phyloP scores from a whole-genome alignment of 2,888 invertebrate genomes.

The Dynastes tityus region DNA sequence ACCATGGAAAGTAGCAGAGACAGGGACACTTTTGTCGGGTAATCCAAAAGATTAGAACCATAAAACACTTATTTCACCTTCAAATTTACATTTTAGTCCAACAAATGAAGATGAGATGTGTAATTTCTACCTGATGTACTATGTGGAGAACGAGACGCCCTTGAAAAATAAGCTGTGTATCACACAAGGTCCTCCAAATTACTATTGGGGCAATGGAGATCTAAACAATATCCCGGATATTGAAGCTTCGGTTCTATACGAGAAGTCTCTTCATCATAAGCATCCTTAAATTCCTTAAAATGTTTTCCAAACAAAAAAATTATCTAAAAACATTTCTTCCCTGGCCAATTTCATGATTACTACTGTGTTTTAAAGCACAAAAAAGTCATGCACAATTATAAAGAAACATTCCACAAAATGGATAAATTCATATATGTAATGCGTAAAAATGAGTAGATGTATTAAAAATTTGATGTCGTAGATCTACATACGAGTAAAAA shows the following conservation, averaged over 20 bases:
- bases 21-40: conserved; percentile 83
- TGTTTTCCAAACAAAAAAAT: conserved; percentile 6
- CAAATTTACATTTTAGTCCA: conserved; percentile 72
- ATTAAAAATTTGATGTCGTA: conserved; percentile 16
- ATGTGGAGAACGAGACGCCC: conserved; percentile 84
- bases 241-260: conserved; percentile 76
- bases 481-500: not conserved
- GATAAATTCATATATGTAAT: conserved; percentile 17
- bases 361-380: conserved; percentile 27
- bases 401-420: conserved; percentile 10
- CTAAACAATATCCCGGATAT: conserved; percentile 84
- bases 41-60: conserved; percentile 61
- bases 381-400: too few relatives aligned
- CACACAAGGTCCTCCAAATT: conserved; percentile 86
- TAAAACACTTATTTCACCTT: not conserved
- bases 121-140: conserved; percentile 96
- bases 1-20: conserved; percentile 87
- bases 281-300: conserved; percentile 32
- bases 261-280: not conserved
- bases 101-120: conserved; percentile 96
- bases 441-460: conserved; percentile 12
- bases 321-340: too few relatives aligned
- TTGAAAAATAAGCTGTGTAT: conserved; percentile 88
- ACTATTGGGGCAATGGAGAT: conserved; percentile 83
- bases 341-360: conserved; percentile 16